phyloP scores from a whole-genome alignment of 2,113 vertebrate genomes.

The Heteronetta atricapilla region DNA sequence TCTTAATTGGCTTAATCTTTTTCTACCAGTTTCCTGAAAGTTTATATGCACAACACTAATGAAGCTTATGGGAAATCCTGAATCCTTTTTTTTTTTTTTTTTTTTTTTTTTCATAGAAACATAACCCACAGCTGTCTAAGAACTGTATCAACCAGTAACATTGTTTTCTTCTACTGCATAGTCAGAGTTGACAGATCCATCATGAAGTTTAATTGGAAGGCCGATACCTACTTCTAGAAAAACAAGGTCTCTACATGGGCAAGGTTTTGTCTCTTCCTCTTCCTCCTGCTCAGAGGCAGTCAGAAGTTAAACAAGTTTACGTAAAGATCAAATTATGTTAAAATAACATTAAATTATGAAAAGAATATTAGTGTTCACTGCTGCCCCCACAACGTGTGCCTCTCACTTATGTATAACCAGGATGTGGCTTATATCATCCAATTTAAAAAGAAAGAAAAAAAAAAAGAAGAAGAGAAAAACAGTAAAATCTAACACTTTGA shows the following conservation, averaged over 20 bases:
- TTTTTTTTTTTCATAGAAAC: not conserved
- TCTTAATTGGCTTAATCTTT: not conserved
- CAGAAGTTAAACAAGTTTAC: not conserved
- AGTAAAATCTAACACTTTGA: not conserved
- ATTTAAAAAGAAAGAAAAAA: not conserved
- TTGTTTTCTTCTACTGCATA: not conserved
- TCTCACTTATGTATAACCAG: not conserved
- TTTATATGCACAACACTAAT: not conserved
- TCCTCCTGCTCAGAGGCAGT: fast-evolving
- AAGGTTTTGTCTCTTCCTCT: not conserved
- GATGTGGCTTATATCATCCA: not conserved
- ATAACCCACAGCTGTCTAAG: not conserved
- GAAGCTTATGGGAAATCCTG: not conserved
- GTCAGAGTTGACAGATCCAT: not conserved
- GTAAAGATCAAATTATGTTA: not conserved
- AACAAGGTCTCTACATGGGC: not conserved
- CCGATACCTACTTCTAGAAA: not conserved
- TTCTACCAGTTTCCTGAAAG: not conserved
- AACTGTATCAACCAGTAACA: not conserved
- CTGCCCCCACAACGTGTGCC: not conserved
- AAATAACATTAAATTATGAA: not conserved
- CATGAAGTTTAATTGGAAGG: not conserved
- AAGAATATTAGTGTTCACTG: not conserved
- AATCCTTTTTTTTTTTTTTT: not conserved
- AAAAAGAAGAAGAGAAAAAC: not conserved